phyloP scores from a whole-genome alignment of 2,113 vertebrate genomes.

The Lepus timidus region DNA sequence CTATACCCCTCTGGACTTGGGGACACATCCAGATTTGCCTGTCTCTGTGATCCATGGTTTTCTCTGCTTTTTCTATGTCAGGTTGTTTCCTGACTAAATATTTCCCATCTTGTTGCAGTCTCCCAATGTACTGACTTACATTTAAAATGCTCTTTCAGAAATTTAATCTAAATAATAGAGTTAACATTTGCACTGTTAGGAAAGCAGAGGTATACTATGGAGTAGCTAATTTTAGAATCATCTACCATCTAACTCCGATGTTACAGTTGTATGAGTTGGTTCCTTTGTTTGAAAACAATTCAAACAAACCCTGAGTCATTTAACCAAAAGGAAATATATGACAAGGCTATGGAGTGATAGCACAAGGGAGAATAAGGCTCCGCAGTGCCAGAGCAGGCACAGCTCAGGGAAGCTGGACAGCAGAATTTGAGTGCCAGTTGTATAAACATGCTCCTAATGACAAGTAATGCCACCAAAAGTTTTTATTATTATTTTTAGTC shows the following conservation, averaged over 20 bases:
- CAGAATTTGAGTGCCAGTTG: background rate
- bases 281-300: background rate
- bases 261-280: background rate
- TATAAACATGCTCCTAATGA: background rate
- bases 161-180: conserved; percentile 9
- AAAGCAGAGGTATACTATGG: background rate
- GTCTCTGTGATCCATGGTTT: background rate
- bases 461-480: background rate
- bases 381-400: background rate
- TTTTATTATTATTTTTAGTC: background rate
- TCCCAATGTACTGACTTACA: background rate
- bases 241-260: background rate
- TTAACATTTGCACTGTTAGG: background rate
- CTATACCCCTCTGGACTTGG: background rate
- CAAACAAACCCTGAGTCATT: background rate
- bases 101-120: background rate
- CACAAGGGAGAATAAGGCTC: background rate
- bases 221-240: conserved; percentile 15
- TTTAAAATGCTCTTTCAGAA: background rate
- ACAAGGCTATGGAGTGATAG: background rate
- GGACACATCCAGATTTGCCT: no score
- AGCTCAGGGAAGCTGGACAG: background rate
- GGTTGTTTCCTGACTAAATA: background rate
- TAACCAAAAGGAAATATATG: background rate
- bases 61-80: background rate